Evolutionary conservation across 2,888 invertebrate genomes (phyloP).

Genomic region (Pachliopta kotzebuea): DNA sequence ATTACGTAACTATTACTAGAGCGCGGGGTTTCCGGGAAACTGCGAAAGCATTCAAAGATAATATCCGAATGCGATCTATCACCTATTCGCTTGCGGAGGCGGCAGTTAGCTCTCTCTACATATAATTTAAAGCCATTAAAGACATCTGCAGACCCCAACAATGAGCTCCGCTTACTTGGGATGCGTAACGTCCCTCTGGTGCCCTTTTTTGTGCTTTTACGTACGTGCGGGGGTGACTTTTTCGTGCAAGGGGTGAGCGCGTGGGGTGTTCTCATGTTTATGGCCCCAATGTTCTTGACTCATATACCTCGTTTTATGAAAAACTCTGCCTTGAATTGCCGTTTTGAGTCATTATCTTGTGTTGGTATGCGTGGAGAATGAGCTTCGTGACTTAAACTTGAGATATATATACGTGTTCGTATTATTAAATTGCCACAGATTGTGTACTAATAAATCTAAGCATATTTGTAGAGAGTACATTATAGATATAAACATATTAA

Average conservation of each 20-base stretch:
- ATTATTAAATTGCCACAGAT: background rate
- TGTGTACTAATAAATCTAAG: background rate
- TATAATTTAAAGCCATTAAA: slow-evolving; percentile 81
- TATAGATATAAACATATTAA: background rate
- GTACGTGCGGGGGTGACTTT: slow-evolving; percentile 78
- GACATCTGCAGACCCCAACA: slow-evolving; percentile 77
- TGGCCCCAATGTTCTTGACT: slow-evolving; percentile 75
- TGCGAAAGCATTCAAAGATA: slow-evolving; percentile 31
- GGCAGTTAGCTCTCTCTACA: slow-evolving; percentile 76
- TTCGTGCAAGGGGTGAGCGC: slow-evolving; percentile 76
- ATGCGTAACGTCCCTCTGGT: slow-evolving; percentile 74
- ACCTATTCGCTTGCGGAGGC: slow-evolving; percentile 53
- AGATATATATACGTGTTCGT: slow-evolving; percentile 6
- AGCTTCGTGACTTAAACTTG: slow-evolving; percentile 26
- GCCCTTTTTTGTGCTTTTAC: slow-evolving; percentile 76
- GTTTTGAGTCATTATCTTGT: slow-evolving; percentile 66
- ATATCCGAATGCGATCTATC: slow-evolving; percentile 59
- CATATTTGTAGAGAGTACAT: background rate
- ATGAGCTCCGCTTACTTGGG: slow-evolving; percentile 75
- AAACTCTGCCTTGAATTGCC: slow-evolving; percentile 65
- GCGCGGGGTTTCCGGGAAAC: background rate
- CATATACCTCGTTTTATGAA: slow-evolving; percentile 76
- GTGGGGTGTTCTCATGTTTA: slow-evolving; percentile 72
- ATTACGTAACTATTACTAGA: background rate
- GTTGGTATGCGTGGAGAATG: slow-evolving; percentile 48